Conservation (phyloP, 2,888 invertebrate species). For the Amblyjoppa proteus region DNA sequence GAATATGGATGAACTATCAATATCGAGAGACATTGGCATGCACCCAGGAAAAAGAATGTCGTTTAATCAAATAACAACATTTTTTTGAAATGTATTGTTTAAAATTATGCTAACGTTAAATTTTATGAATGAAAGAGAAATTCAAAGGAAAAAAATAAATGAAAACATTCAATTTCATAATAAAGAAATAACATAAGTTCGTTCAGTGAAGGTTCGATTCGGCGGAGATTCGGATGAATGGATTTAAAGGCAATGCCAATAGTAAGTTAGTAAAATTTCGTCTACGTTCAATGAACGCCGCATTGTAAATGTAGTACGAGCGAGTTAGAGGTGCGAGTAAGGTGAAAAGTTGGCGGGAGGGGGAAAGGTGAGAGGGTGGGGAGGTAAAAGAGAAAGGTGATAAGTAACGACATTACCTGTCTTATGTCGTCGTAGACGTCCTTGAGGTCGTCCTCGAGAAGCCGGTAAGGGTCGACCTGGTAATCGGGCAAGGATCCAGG, state of each 20-base stretch:
- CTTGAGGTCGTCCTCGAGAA: conserved; percentile 94
- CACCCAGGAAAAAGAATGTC: neutral
- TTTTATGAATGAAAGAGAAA: neutral
- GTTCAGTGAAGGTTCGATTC: neutral
- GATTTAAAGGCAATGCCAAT: conserved; percentile 12
- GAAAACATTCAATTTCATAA: neutral
- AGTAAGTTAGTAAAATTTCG: conserved; percentile 1
- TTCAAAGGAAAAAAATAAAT: neutral
- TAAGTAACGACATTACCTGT: conserved; percentile 87
- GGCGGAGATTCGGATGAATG: conserved; percentile 23
- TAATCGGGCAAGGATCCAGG: conserved; percentile 93
- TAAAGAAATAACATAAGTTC: neutral
- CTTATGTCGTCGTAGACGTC: conserved; percentile 94
- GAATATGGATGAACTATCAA: neutral
- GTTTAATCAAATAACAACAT: neutral
- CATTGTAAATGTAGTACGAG: conserved; percentile 19
- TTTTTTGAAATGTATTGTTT: no score
- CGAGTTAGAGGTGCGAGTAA: conserved; percentile 38
- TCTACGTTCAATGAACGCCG: conserved; percentile 24
- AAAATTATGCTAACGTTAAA: no score
- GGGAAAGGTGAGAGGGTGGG: conserved; percentile 21
- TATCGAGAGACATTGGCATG: neutral
- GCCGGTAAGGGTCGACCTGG: conserved; percentile 94
- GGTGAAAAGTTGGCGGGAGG: conserved; percentile 47
- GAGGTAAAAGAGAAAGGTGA: conserved; percentile 42